These are phyloP conservation scores for Macrostomum cliftonense DNA, from an alignment of 2,888 invertebrate genomes.

Conservation along the genomic window DNA sequence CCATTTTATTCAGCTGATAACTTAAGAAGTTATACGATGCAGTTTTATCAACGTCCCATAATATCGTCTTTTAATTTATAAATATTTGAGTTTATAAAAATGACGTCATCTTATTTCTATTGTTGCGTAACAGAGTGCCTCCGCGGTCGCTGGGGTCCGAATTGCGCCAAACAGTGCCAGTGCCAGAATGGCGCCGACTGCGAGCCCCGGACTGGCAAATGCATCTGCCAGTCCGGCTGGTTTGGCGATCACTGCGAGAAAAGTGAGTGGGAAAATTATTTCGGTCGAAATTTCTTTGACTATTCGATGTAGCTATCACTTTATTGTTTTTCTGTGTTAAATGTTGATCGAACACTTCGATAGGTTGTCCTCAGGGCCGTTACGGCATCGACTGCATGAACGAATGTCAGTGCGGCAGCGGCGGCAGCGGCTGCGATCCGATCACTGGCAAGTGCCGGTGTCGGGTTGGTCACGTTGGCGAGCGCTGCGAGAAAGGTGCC, in stretches of 20 bases:
- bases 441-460: constrained; percentile 41
- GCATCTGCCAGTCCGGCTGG: constrained; percentile 5
- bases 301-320: too few species aligned
- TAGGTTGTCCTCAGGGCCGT: constrained; percentile 14
- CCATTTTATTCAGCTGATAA: too few species aligned
- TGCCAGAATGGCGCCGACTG: constrained; percentile 5
- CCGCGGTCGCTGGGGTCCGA: constrained; percentile 1
- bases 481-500: too few species aligned
- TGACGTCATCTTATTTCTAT: too few species aligned
- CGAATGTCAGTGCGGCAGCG: too few species aligned
- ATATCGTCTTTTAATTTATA: too few species aligned
- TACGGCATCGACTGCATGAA: too few species aligned
- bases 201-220: constrained; percentile 3
- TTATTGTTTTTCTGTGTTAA: too few species aligned
- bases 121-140: not conserved
- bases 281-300: too few species aligned
- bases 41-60: too few species aligned
- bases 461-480: constrained; percentile 25
- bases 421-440: constrained; percentile 27
- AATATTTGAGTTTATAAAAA: too few species aligned
- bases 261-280: not conserved
- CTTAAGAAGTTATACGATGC: too few species aligned
- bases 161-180: constrained; percentile 7
- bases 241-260: constrained; percentile 1
- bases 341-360: not conserved